Percentiles rank a stretch among this genome's conserved stretches.
Conservation (phyloP, 1,140 invertebrate genomes). For the Leptopilina clavipes region DNA sequence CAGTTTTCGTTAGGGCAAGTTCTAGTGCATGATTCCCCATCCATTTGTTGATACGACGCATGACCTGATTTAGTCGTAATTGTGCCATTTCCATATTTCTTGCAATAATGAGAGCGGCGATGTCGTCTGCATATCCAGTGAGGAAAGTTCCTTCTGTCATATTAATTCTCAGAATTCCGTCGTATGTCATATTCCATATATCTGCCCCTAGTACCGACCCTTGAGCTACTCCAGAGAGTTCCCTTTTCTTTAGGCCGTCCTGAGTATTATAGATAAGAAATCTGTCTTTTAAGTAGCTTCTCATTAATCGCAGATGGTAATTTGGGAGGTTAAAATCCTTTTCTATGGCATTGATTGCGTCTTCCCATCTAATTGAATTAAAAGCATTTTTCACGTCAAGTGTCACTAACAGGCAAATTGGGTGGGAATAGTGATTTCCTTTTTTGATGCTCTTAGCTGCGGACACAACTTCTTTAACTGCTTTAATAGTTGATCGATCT, state of each 20-base stretch:
- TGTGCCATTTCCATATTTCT: conserved; percentile 14
- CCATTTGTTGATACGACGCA: neutral
- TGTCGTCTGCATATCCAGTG: conserved; percentile 40
- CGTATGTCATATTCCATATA: conserved; percentile 36
- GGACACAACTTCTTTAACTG: neutral
- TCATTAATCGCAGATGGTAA: neutral
- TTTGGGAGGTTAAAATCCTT: neutral
- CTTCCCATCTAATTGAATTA: conserved; percentile 3
- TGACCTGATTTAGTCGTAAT: neutral
- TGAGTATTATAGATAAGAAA: neutral
- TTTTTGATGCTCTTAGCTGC: neutral
- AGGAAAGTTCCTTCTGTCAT: conserved; percentile 30
- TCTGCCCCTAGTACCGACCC: neutral
- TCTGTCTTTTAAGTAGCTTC: neutral
- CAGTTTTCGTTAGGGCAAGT: no score
- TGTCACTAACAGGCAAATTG: neutral
- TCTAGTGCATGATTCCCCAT: neutral
- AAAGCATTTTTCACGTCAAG: conserved; percentile 30
- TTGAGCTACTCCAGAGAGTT: neutral
- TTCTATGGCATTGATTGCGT: neutral
- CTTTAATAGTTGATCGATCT: neutral
- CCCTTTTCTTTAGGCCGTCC: neutral
- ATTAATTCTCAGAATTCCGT: conserved; percentile 2
- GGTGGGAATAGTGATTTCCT: neutral
- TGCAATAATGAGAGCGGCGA: conserved; percentile 28